Evolutionary conservation across 2,113 vertebrate genomes (phyloP).

Genomic region (Callipepla californica): DNA sequence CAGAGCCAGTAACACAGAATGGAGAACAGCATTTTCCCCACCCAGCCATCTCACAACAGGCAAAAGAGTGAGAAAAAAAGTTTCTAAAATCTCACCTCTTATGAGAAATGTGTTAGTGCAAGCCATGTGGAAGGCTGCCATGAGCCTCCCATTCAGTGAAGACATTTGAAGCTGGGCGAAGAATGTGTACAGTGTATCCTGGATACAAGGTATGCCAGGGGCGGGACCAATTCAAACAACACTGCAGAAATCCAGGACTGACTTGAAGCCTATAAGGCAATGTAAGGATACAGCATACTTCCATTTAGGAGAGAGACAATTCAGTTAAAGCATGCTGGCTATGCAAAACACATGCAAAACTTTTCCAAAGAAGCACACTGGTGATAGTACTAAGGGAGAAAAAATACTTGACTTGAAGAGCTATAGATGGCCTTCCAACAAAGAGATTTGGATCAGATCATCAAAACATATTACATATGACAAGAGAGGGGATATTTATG

Average conservation of each 20-base stretch:
- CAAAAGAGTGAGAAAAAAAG: neutral
- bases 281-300: neutral
- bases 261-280: neutral
- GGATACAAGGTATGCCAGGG: neutral
- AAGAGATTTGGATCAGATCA: neutral
- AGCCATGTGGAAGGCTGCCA: neutral
- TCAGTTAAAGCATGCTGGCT: neutral
- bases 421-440: neutral
- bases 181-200: neutral
- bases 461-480: neutral
- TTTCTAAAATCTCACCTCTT: neutral
- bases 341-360: neutral
- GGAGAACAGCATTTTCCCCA: neutral
- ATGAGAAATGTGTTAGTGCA: neutral
- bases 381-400: neutral
- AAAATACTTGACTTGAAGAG: neutral
- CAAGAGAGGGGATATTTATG: neutral
- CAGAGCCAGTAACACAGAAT: fast-evolving
- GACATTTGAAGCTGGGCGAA: neutral
- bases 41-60: neutral
- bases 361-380: neutral
- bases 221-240: neutral
- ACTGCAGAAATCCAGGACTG: neutral
- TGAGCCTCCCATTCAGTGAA: neutral
- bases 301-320: neutral